phyloP scores from a whole-genome alignment of 2,113 vertebrate species.

The Leptosomus discolor region DNA sequence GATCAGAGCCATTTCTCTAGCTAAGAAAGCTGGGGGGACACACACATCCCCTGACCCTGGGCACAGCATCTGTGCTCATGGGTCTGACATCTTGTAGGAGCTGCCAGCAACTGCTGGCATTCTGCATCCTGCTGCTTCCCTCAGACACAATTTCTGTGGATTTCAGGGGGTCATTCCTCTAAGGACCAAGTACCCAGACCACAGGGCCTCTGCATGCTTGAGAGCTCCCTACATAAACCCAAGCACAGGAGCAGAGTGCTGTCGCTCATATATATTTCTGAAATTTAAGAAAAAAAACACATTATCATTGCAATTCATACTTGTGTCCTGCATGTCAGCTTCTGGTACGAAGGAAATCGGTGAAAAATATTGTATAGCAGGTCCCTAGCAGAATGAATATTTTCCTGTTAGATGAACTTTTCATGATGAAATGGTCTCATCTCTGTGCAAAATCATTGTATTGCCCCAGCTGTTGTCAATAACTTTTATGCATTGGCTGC shows the following conservation, averaged over 20 bases:
- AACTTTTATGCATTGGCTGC: conserved; percentile 46
- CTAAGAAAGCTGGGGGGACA: background rate
- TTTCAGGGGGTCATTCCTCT: background rate
- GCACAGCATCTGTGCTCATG: background rate
- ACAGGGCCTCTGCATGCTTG: background rate
- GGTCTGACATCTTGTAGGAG: background rate
- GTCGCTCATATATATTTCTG: background rate
- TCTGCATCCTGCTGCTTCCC: background rate
- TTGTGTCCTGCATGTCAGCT: background rate
- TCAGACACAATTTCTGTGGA: background rate
- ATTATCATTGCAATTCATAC: background rate
- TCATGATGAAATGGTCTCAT: conserved; percentile 17
- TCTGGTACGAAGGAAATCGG: background rate
- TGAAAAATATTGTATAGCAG: background rate
- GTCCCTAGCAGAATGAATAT: background rate
- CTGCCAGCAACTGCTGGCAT: background rate
- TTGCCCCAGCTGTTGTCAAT: conserved; percentile 46
- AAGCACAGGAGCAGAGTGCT: background rate
- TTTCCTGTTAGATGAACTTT: conserved; percentile 7
- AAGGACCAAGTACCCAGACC: background rate
- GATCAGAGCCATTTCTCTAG: background rate
- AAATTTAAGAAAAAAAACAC: background rate
- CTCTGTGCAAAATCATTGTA: conserved; percentile 20
- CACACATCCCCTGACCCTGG: background rate
- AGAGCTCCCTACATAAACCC: background rate